A percentile compares a stretch with the other conserved stretches of the same genome.
These are phyloP conservation scores for Stratiomys singularior DNA, from an alignment of 2,888 invertebrate species.

Conservation along the genomic window DNA sequence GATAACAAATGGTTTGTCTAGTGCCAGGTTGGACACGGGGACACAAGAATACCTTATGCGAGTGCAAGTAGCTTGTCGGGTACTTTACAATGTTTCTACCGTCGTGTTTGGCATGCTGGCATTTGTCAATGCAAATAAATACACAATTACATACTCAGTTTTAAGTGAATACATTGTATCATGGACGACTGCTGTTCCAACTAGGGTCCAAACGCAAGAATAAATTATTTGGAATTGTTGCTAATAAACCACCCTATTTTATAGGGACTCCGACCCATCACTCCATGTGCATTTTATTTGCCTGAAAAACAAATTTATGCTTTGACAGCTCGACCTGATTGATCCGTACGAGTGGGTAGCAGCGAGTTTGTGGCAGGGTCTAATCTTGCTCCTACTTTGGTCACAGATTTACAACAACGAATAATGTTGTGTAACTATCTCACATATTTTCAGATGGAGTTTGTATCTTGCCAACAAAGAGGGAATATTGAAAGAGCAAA, in stretches of 20 bases:
- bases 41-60: conserved; percentile 44
- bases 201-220: conserved; percentile 34
- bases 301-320: conserved; percentile 46
- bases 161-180: conserved; percentile 51
- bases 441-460: conserved; percentile 2
- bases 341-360: conserved; percentile 32
- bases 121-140: conserved; percentile 62
- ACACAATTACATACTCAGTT: conserved; percentile 63
- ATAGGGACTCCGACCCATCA: conserved; percentile 41
- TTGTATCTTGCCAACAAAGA: too few relatives aligned
- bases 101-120: conserved; percentile 49
- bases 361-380: not conserved
- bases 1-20: conserved; percentile 41
- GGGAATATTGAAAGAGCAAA: too few relatives aligned
- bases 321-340: conserved; percentile 49
- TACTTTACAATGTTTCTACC: conserved; percentile 48
- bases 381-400: too few relatives aligned
- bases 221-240: conserved; percentile 50
- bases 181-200: conserved; percentile 48
- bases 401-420: conserved; percentile 39
- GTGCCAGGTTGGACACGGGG: conserved; percentile 38
- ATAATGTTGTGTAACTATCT: conserved; percentile 20
- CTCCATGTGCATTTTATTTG: conserved; percentile 32
- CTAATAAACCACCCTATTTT: conserved; percentile 52
- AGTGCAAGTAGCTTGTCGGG: conserved; percentile 51